Conservation (phyloP, 2,113 vertebrate genomes). For the Zapornia atra region DNA sequence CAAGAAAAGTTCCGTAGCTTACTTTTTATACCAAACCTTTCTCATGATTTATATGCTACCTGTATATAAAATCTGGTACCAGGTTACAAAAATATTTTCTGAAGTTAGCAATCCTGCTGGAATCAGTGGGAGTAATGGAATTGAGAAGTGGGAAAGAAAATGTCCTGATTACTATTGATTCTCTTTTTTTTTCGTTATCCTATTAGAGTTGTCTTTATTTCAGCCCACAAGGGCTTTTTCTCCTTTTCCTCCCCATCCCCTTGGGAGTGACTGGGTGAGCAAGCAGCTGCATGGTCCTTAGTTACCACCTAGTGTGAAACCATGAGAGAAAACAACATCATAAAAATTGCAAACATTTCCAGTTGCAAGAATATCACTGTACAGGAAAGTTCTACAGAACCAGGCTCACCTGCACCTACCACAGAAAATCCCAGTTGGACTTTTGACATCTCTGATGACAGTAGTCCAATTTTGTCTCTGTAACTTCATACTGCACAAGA, state of each 20-base stretch:
- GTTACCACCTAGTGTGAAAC: too few relatives aligned
- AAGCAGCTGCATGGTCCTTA: too few relatives aligned
- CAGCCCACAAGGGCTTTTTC: too few relatives aligned
- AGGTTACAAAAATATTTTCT: neutral
- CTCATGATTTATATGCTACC: neutral
- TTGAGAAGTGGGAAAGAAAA: neutral
- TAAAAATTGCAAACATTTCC: neutral
- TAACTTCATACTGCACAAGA: neutral
- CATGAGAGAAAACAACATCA: neutral
- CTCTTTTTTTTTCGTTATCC: too few relatives aligned
- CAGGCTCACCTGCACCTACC: neutral
- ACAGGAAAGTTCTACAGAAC: neutral
- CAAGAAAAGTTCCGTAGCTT: neutral
- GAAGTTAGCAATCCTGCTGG: neutral
- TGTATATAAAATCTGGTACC: neutral
- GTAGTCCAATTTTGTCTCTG: neutral
- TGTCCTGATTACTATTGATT: too few relatives aligned
- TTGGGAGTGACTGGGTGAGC: too few relatives aligned
- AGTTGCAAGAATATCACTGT: neutral
- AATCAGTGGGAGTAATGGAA: neutral
- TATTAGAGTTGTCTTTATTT: too few relatives aligned
- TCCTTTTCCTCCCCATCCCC: too few relatives aligned
- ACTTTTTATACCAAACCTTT: neutral
- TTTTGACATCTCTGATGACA: neutral
- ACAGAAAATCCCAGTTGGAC: neutral